Evolutionary conservation across 1,140 invertebrate species (phyloP).

Genomic region (Stegodyphus mimosarum): DNA sequence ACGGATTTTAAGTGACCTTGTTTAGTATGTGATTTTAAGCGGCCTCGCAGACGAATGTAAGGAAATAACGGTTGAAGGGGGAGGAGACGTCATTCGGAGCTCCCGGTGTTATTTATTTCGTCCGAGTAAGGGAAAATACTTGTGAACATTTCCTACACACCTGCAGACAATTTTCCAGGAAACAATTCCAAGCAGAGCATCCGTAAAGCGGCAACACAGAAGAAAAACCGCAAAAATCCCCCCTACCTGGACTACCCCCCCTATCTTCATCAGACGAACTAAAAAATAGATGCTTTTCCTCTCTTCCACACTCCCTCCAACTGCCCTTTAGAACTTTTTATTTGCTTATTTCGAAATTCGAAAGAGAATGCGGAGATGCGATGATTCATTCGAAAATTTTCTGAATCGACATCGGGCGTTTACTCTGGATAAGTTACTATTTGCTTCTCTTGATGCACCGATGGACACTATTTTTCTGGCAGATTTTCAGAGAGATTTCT

Average conservation of each 20-base stretch:
- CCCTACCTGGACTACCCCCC: not conserved
- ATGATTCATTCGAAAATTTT: constrained; percentile 20
- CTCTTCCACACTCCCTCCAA: not conserved
- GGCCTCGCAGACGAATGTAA: too few relatives aligned
- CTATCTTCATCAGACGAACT: not conserved
- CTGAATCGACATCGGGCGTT: not conserved
- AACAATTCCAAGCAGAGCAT: constrained; percentile 18
- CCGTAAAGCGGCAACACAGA: constrained; percentile 12
- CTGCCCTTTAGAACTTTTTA: constrained; percentile 1
- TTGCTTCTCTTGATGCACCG: too few relatives aligned
- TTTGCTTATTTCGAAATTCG: not conserved
- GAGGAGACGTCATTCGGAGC: too few relatives aligned
- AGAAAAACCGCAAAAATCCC: constrained; percentile 28
- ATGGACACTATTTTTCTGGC: too few relatives aligned
- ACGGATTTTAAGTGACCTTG: too few relatives aligned
- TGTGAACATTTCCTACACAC: constrained; percentile 14
- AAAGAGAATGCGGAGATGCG: constrained; percentile 23
- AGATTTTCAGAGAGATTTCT: too few relatives aligned
- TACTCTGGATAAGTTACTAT: too few relatives aligned
- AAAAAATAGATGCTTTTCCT: constrained; percentile 1
- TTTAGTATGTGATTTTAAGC: too few relatives aligned
- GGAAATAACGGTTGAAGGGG: too few relatives aligned
- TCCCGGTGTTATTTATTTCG: too few relatives aligned
- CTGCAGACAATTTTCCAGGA: constrained; percentile 44
- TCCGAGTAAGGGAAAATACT: too few relatives aligned